These are phyloP conservation scores for rat (Rattus norvegicus) DNA, from an alignment of 2,113 vertebrate species.

Conservation along the genomic window DNA sequence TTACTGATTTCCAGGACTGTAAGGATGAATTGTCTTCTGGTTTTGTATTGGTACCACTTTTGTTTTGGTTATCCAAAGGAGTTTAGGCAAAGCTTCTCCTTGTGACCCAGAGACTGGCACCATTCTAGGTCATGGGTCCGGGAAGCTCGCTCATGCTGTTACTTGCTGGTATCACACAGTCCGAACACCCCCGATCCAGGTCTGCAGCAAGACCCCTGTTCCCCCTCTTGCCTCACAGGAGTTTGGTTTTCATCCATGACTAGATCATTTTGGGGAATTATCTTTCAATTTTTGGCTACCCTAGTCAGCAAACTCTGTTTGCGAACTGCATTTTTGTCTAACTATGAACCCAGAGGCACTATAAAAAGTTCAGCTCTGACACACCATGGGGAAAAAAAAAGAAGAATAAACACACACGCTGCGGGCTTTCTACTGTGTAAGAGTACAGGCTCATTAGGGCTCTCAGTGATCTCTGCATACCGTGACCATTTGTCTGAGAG, in stretches of 20 bases:
- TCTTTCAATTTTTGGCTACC: conserved; percentile 50
- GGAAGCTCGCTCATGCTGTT: neutral
- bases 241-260: conserved; percentile 58
- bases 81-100: neutral
- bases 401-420: conserved; percentile 44
- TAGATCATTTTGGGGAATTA: conserved; percentile 56
- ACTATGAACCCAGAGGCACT: conserved; percentile 38
- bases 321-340: conserved; percentile 64
- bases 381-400: neutral
- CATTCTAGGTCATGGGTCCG: neutral
- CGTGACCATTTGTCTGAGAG: neutral
- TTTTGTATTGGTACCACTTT: neutral
- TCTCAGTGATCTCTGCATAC: neutral
- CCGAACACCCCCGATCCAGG: neutral
- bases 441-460: neutral
- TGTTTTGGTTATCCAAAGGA: conserved; percentile 35
- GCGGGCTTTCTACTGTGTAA: conserved; percentile 18
- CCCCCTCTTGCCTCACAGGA: neutral
- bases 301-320: conserved; percentile 15
- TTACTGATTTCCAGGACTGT: neutral
- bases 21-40: neutral
- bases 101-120: neutral
- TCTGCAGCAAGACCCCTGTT: neutral
- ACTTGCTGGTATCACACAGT: neutral
- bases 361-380: conserved; percentile 58